These are phyloP conservation scores for Calcarius lapponicus DNA, from an alignment of 2,797 vertebrate species.

Conservation along the genomic window DNA sequence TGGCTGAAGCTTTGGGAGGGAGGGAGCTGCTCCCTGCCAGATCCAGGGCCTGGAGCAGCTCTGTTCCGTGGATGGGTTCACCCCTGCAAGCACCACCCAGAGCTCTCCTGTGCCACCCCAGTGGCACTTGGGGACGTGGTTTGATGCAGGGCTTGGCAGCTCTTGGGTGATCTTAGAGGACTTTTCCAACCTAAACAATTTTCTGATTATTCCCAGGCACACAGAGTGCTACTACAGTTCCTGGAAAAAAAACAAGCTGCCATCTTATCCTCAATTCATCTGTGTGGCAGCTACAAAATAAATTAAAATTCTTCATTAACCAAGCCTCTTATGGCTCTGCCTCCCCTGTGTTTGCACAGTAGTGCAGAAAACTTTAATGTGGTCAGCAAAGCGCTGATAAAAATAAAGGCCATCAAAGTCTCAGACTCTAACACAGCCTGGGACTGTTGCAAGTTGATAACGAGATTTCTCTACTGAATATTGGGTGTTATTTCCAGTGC, in stretches of 20 bases:
- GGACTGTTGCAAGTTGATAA: background rate
- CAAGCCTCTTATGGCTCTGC: background rate
- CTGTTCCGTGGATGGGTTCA: background rate
- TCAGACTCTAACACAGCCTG: background rate
- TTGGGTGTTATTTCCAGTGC: background rate
- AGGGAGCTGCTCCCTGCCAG: background rate
- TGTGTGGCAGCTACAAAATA: background rate
- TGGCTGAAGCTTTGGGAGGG: background rate
- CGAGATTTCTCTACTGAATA: background rate
- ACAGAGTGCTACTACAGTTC: background rate
- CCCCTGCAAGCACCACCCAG: fast-evolving
- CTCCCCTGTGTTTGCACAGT: background rate
- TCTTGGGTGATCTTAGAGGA: background rate
- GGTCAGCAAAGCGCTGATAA: background rate
- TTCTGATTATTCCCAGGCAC: background rate
- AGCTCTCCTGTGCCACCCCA: fast-evolving
- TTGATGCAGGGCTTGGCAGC: background rate
- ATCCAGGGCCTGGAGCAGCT: background rate
- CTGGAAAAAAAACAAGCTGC: background rate
- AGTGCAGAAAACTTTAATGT: background rate
- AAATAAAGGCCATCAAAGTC: background rate
- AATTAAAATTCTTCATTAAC: background rate
- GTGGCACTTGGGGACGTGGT: background rate
- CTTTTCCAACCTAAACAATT: background rate
- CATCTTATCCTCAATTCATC: background rate